Base-by-base conservation (phyloP, 2,797 vertebrate species). In the Gallirallus australis region DNA sequence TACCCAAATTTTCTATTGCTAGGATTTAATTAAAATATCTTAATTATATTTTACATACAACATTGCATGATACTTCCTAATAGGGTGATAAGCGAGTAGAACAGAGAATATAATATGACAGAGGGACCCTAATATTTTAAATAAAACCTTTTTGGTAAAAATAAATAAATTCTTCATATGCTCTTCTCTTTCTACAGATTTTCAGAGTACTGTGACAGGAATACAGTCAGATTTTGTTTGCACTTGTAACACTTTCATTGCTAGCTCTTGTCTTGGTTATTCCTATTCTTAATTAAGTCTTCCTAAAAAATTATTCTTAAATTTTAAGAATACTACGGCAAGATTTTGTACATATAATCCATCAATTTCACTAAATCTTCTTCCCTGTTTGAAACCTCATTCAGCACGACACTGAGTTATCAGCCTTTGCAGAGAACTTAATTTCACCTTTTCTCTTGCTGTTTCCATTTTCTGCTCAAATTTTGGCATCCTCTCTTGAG, bases 211-310 rank as follows among this genome's bases (percentile, higher is more conserved):
- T 48, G n/a, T 37, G 66, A 87, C 25, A 82, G 75, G 78, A 96
- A 90, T 50, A 59, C 76, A 86, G 40, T 61, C 61, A 92, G 76
- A 79, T 84, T 94, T 87, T 90, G 70, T 96, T 91, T 40, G 63
- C 92, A 72, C 82, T 95, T 65, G 12, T 27, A 47, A 28, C 23
- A 35, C 56, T 31, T 12, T 72, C 37, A 6, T 85, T 82, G 20
- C 42, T 81, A 71, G 25, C 66, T 95, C 40, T 76, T n/a, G 2
- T 73, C 40, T 76, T n/a, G 50, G 30, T 28, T 90, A 54, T 77
- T 91, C 27, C 39, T n/a, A n/a, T 20, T 94, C 80, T 82, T 54
- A 79, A 35, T 53, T 12, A 47, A 64, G 64, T 75, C 16, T 79
- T 79, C 37, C 28, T 53, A 9, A 89, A 89, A 90, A 71, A 21